Evolutionary conservation across 1,140 invertebrate species (phyloP).

Genomic region (Aplysia californica): DNA sequence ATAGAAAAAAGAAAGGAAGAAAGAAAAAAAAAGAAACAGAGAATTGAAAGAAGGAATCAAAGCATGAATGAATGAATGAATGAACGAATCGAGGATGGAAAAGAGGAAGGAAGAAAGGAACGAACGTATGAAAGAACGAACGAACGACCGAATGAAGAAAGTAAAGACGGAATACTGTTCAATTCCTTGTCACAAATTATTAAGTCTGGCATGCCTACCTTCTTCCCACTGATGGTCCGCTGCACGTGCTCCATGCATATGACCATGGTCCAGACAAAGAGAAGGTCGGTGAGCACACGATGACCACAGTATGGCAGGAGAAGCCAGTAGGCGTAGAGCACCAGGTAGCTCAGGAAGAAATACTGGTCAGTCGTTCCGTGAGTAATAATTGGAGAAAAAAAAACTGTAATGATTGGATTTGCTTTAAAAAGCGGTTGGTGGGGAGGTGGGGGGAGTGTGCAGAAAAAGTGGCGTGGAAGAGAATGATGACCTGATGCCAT

Average conservation of each 20-base stretch:
- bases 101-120: no score
- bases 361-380: constrained; percentile 42
- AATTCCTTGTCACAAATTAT: no score
- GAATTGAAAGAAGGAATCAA: background rate
- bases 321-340: constrained; percentile 64
- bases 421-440: background rate
- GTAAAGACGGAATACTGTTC: no score
- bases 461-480: background rate
- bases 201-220: constrained; percentile 39
- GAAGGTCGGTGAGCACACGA: constrained; percentile 56
- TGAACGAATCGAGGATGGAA: no score
- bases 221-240: constrained; percentile 52
- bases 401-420: no score
- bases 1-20: no score
- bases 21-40: no score
- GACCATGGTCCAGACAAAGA: constrained; percentile 64
- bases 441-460: background rate
- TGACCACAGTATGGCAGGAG: constrained; percentile 68
- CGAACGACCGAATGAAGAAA: no score
- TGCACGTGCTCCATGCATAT: constrained; percentile 57
- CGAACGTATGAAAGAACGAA: no score
- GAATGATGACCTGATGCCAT: no score
- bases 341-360: constrained; percentile 67
- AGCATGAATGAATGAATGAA: no score
- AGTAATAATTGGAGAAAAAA: no score